Evolutionary conservation across 2,797 vertebrate genomes (phyloP).

Genomic region (Channa striata): DNA sequence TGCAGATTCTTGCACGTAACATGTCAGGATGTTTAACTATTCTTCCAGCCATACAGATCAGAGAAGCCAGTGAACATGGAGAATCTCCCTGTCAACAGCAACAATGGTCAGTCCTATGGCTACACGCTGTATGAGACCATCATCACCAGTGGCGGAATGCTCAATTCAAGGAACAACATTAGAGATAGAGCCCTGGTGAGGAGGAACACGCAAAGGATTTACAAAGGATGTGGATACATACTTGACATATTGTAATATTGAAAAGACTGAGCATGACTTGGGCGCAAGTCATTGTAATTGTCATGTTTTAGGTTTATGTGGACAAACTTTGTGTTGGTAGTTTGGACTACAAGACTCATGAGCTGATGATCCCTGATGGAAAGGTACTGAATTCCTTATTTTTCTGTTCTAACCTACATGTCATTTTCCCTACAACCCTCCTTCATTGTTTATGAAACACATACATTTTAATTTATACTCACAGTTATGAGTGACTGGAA

Average conservation of each 20-base stretch:
- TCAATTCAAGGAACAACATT: slow-evolving; percentile 85
- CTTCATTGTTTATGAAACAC: no score
- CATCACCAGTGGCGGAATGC: slow-evolving; percentile 85
- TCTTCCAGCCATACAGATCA: slow-evolving; percentile 82
- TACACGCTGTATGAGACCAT: slow-evolving; percentile 92
- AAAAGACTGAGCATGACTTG: background rate
- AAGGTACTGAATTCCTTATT: slow-evolving; percentile 79
- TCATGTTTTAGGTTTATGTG: slow-evolving; percentile 88
- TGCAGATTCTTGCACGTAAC: background rate
- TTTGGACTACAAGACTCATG: slow-evolving; percentile 87
- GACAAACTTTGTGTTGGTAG: slow-evolving; percentile 86
- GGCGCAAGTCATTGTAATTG: background rate
- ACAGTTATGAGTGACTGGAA: background rate
- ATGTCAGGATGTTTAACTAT: slow-evolving; percentile 5
- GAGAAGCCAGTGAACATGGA: slow-evolving; percentile 92
- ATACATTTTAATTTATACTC: background rate
- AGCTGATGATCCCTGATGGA: slow-evolving; percentile 83
- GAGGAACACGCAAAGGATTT: background rate
- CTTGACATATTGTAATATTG: background rate
- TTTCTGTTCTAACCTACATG: background rate
- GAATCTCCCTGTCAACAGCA: slow-evolving; percentile 87
- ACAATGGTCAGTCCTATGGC: slow-evolving; percentile 90
- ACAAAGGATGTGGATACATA: background rate
- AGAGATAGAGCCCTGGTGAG: slow-evolving; percentile 91
- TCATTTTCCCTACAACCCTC: background rate